Evolutionary conservation across 2,888 invertebrate genomes (phyloP), one percentile per base, ranked within the genome.

Genomic region (Conistra vaccinii): DNA sequence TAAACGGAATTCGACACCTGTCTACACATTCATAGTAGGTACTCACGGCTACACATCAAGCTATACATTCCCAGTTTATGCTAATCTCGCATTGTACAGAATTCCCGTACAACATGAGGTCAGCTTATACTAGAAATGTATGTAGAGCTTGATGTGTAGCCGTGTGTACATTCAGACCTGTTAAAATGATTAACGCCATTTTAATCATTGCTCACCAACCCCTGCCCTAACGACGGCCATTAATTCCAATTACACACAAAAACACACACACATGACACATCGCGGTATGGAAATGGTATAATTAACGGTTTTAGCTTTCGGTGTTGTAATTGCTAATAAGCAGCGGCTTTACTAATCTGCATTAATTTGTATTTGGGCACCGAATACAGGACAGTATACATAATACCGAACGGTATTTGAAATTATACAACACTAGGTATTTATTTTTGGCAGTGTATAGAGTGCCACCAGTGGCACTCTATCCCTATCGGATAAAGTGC

Each of bases 181-280:
- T 77, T 73, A 80, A 35, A 73, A 77, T 77, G 68, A 83, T 78
- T 78, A 73, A 65, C 79, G 61, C 65, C 61, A 73, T 79, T 83
- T 79, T 69, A 69, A 73, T 62, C 58, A 81, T 73, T 53, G 62
- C 62, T 26, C 20, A 61, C 65, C 73, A 82, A 26, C 74, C 75
- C 78, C 74, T 32, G 42, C 42, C 32, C 32, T 73, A 80, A 80
- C 53, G 76, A 84, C 61, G 26, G 45, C 17, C 69, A 84, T 84
- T 82, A 69, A 75, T 82, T 80, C 17, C 35, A 80, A 75, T 84
- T 80, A 84, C 53, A 83, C 57, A 84, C 57, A 70, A 78, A 76
- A 69, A 69, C 69, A 65, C 20, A 75, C 45, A 67, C 23, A 66
- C 9, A 65, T 70, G 66, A 45, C 26, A 57, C 26, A 62, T 63